These are phyloP conservation scores for Crocallis elinguaria DNA, from an alignment of 2,888 invertebrate genomes.

Conservation along the genomic window DNA sequence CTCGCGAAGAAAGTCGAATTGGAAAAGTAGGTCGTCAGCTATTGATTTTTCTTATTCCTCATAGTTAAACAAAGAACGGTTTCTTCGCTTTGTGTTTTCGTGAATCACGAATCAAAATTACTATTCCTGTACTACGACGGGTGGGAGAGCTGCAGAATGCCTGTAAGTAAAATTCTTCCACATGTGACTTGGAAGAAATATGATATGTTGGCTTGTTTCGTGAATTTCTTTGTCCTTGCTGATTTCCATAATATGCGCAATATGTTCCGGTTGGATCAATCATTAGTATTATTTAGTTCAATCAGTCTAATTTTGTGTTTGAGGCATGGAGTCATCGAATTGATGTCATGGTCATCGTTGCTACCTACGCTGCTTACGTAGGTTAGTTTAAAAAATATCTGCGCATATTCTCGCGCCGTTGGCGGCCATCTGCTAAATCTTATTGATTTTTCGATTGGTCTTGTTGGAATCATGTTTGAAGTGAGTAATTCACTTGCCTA, in stretches of 20 bases:
- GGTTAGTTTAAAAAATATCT: slow-evolving; percentile 39
- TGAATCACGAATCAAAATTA: slow-evolving; percentile 43
- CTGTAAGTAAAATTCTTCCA: slow-evolving; percentile 63
- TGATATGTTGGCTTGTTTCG: slow-evolving; percentile 32
- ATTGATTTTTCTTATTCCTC: slow-evolving; percentile 76
- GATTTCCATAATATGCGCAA: slow-evolving; percentile 11
- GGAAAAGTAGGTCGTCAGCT: slow-evolving; percentile 69
- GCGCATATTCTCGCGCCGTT: slow-evolving; percentile 41
- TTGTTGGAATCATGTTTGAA: slow-evolving; percentile 24
- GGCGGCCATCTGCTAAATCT: slow-evolving; percentile 38
- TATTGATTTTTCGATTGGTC: slow-evolving; percentile 17
- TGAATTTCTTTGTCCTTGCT: slow-evolving; percentile 14
- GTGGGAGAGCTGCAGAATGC: slow-evolving; percentile 63
- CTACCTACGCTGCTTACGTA: slow-evolving; percentile 51
- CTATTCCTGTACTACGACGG: slow-evolving; percentile 47
- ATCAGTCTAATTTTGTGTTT: not conserved
- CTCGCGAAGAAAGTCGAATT: slow-evolving; percentile 55
- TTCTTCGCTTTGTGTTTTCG: slow-evolving; percentile 48
- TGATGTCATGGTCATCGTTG: slow-evolving; percentile 60
- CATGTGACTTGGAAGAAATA: slow-evolving; percentile 63
- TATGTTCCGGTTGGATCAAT: not conserved
- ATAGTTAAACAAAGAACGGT: slow-evolving; percentile 64
- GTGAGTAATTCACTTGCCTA: too few relatives aligned
- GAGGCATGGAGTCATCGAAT: slow-evolving; percentile 42
- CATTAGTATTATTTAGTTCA: not conserved